These are phyloP conservation scores for human (Homo sapiens) DNA, from an alignment of 2,113 vertebrate species.

Conservation along the genomic window DNA sequence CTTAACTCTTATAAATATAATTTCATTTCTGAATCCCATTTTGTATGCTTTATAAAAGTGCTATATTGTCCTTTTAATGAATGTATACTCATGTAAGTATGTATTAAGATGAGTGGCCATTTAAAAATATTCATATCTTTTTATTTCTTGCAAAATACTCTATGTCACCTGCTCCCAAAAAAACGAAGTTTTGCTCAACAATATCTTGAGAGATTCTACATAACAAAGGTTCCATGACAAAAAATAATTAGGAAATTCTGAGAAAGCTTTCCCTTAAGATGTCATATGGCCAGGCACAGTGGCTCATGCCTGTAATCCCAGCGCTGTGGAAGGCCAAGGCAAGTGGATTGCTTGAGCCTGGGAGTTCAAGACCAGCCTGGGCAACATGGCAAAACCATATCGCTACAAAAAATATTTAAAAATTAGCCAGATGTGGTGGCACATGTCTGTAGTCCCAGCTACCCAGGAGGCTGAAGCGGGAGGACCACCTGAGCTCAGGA, in stretches of 20 bases:
- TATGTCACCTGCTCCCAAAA: neutral
- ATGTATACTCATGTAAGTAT: neutral
- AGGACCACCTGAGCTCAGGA: too few relatives aligned
- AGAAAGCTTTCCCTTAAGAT: neutral
- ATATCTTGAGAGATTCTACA: neutral
- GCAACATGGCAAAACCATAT: too few relatives aligned
- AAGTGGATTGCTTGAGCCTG: too few relatives aligned
- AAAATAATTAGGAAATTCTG: neutral
- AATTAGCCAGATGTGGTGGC: too few relatives aligned
- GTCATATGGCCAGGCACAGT: neutral
- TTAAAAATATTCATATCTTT: neutral
- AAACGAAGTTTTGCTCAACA: neutral
- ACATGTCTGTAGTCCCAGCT: too few relatives aligned
- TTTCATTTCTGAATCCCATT: neutral
- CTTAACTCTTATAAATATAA: neutral
- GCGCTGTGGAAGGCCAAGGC: too few relatives aligned
- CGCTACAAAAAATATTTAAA: too few relatives aligned
- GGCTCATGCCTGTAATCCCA: too few relatives aligned
- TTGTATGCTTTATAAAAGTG: neutral
- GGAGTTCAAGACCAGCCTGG: too few relatives aligned
- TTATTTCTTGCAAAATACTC: neutral
- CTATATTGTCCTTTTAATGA: neutral
- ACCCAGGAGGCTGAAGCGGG: too few relatives aligned
- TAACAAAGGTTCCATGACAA: neutral
- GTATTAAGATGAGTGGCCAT: neutral